These are phyloP conservation scores for Thera obeliscata DNA, from an alignment of 2,888 invertebrate genomes.

Conservation along the genomic window DNA sequence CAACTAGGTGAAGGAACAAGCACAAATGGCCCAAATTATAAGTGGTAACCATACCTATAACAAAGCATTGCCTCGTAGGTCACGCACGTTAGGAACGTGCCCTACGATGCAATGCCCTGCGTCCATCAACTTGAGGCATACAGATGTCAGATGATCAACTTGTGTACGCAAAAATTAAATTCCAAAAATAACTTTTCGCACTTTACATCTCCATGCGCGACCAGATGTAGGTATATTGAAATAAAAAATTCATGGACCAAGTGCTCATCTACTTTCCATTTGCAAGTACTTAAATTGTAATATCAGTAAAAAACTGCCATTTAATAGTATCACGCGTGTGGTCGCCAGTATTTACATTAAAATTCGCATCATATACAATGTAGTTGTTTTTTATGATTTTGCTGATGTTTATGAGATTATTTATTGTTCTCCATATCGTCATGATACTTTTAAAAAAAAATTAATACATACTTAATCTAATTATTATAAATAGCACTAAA, in stretches of 20 bases:
- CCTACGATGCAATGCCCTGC: no score
- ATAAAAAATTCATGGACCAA: background rate
- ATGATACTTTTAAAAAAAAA: no score
- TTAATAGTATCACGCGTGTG: constrained; percentile 26
- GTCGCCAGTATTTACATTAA: constrained; percentile 25
- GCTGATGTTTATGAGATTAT: background rate
- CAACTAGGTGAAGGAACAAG: no score
- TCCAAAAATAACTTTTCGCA: background rate
- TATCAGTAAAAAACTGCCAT: constrained; percentile 18
- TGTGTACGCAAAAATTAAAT: no score
- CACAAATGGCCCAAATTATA: no score
- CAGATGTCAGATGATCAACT: no score
- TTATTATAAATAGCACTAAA: no score
- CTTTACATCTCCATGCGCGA: background rate
- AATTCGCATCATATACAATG: constrained; percentile 6
- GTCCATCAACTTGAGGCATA: no score
- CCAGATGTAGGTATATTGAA: background rate
- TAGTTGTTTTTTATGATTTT: background rate
- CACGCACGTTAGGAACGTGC: no score
- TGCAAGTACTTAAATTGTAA: constrained; percentile 25
- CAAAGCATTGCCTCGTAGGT: no score
- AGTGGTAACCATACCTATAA: no score
- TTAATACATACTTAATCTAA: no score
- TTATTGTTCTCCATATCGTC: background rate
- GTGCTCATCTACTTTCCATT: constrained; percentile 22